Percentiles rank a stretch among this genome's conserved stretches.
These are phyloP conservation scores for Halcyon malimbica DNA, from an alignment of 2,113 vertebrate genomes.

Conservation along the genomic window DNA sequence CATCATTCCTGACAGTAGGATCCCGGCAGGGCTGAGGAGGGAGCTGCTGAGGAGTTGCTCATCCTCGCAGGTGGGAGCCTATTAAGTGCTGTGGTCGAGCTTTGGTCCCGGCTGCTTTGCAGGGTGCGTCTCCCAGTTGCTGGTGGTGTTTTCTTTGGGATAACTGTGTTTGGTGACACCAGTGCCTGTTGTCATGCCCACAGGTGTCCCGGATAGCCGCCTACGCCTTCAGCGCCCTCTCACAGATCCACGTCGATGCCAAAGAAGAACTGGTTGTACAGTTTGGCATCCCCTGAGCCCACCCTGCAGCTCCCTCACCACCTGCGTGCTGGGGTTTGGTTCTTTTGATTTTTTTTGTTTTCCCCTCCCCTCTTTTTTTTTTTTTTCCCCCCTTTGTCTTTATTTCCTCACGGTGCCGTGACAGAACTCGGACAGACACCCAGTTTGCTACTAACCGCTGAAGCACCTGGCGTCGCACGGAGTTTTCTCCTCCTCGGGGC, in stretches of 20 bases:
- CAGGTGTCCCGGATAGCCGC: constrained; percentile 95
- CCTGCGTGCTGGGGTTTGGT: not conserved
- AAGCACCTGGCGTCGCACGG: not conserved
- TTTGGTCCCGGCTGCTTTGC: too few species aligned
- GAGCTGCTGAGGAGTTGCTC: too few species aligned
- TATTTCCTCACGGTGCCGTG: constrained; percentile 10
- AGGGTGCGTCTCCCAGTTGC: not conserved
- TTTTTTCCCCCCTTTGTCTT: not conserved
- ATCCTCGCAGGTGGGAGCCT: too few species aligned
- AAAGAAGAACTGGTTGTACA: constrained; percentile 97
- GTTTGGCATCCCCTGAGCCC: constrained; percentile 91
- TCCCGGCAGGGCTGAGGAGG: too few species aligned
- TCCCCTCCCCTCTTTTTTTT: not conserved
- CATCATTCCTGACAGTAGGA: too few species aligned
- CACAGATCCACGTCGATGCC: constrained; percentile 94
- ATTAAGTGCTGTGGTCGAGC: too few species aligned
- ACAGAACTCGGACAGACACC: constrained; percentile 51
- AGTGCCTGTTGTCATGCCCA: not conserved
- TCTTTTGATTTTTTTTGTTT: not conserved
- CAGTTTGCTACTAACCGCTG: constrained; percentile 52
- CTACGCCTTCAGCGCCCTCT: constrained; percentile 95
- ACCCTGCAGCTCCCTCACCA: not conserved
- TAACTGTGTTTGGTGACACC: not conserved
- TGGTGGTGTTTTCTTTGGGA: not conserved
- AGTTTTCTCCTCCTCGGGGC: not conserved